These are phyloP conservation scores for Lytechinus pictus DNA, from an alignment of 35 echinoderm and acorn worm genomes.

Conservation along the genomic window DNA sequence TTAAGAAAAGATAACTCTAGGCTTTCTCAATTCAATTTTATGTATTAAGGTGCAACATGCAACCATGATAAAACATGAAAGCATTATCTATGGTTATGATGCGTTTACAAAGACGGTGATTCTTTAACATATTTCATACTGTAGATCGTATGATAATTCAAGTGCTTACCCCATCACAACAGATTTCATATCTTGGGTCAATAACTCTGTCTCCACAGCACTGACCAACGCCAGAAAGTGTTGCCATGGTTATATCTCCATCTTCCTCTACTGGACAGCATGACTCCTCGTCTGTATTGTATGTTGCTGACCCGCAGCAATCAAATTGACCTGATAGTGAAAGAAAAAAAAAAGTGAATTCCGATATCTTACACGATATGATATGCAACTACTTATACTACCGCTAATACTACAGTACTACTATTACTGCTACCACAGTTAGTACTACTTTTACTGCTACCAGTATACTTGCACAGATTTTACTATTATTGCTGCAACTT, in stretches of 20 bases:
- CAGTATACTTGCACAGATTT: background rate
- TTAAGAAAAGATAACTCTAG: background rate
- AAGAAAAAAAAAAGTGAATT: background rate
- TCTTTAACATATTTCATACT: background rate
- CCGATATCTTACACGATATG: background rate
- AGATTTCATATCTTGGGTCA: constrained; percentile 17
- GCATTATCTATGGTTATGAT: background rate
- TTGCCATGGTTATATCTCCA: background rate
- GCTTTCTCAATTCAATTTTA: background rate
- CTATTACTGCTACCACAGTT: background rate
- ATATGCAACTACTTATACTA: too few relatives aligned
- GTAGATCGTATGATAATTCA: too few relatives aligned
- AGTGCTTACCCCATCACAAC: constrained; percentile 28
- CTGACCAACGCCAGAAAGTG: constrained; percentile 23
- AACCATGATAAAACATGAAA: background rate
- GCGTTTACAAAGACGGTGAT: background rate
- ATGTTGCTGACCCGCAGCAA: constrained; percentile 1
- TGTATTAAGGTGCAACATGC: background rate
- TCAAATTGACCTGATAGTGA: background rate
- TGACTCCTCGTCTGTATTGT: background rate
- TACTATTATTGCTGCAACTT: background rate
- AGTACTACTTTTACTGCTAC: background rate
- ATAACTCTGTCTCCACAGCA: constrained; percentile 21
- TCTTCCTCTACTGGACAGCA: constrained; percentile 33
- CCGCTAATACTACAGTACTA: background rate